A percentile compares a stretch with the other conserved stretches of the same genome.
Conservation (phyloP, 2,113 vertebrate species). For the Chloropsis hardwickii region DNA sequence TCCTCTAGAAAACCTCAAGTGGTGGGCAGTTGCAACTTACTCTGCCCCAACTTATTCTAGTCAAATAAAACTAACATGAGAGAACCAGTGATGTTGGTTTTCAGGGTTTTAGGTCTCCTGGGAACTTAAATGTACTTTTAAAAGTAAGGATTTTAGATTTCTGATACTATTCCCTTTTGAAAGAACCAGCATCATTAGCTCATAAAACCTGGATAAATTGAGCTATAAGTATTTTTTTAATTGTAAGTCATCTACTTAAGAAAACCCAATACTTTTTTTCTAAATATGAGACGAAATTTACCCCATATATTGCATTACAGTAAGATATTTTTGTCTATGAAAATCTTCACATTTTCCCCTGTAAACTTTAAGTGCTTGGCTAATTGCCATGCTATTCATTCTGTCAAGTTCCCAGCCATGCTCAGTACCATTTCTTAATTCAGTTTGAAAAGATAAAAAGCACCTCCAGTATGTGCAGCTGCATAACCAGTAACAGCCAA, state of each 20-base stretch:
- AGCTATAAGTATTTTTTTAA: neutral
- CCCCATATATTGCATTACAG: neutral
- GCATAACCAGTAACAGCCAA: neutral
- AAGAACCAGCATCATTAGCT: neutral
- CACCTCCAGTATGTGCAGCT: neutral
- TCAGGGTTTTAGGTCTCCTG: neutral
- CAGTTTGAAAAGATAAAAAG: neutral
- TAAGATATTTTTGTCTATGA: neutral
- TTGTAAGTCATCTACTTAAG: neutral
- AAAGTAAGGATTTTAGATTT: neutral
- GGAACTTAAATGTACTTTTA: neutral
- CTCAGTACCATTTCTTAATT: neutral
- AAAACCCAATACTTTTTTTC: neutral
- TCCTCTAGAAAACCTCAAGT: neutral
- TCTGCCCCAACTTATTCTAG: neutral
- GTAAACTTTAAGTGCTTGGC: neutral
- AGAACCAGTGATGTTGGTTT: neutral
- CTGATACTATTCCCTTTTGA: neutral
- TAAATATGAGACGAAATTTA: neutral
- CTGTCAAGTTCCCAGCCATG: neutral
- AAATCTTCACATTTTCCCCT: neutral
- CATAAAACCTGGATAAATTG: neutral
- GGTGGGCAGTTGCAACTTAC: neutral
- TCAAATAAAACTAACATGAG: neutral
- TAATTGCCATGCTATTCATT: neutral